phyloP scores from a whole-genome alignment of 2,113 vertebrate genomes.

The Microtus pennsylvanicus region DNA sequence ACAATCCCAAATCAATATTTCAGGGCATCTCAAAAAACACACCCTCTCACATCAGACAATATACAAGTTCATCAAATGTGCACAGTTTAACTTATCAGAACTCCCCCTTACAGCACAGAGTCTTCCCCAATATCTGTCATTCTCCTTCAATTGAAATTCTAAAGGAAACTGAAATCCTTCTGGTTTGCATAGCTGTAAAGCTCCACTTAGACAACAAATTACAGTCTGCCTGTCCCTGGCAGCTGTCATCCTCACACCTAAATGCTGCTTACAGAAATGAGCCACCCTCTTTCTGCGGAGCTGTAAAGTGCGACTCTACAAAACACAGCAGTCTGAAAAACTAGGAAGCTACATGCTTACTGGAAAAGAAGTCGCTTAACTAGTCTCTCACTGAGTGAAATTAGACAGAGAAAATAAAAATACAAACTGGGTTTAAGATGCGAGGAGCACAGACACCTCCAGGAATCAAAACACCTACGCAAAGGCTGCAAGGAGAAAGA shows the following conservation, averaged over 20 bases:
- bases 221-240: slow-evolving; percentile 66
- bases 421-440: slow-evolving; percentile 34
- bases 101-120: slow-evolving; percentile 39
- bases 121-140: not conserved
- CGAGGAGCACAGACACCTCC: slow-evolving; percentile 37
- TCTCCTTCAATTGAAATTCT: slow-evolving; percentile 21
- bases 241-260: slow-evolving; percentile 67
- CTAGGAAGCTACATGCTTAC: slow-evolving; percentile 43
- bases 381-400: slow-evolving; percentile 56
- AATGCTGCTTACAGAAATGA: slow-evolving; percentile 67
- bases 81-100: not conserved
- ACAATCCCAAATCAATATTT: not conserved
- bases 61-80: not conserved
- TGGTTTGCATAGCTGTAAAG: slow-evolving; percentile 39
- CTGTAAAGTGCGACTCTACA: slow-evolving; percentile 23
- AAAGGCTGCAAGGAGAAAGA: not conserved
- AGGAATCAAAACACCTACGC: slow-evolving; percentile 26
- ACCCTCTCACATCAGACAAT: not conserved
- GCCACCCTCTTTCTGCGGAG: slow-evolving; percentile 65
- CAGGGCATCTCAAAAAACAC: not conserved
- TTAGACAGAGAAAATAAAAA: slow-evolving; percentile 70
- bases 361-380: slow-evolving; percentile 57
- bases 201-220: not conserved
- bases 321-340: slow-evolving; percentile 51
- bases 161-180: slow-evolving; percentile 49